Evolutionary conservation across 2,113 vertebrate species (phyloP).

Genomic region (Megaceryle torquata): DNA sequence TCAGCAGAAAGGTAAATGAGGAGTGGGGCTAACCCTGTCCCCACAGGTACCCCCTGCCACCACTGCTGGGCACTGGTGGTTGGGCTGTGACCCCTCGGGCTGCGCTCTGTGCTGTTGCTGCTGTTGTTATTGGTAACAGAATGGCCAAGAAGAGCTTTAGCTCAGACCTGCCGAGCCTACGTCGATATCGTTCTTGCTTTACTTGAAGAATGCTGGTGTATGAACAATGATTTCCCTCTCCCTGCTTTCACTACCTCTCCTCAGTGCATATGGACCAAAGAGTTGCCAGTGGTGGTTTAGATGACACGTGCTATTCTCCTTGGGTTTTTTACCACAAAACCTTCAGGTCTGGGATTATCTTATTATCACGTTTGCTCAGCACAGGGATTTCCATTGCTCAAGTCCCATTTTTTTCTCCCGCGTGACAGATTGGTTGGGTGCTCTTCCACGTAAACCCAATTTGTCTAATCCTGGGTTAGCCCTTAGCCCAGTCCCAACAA

Average conservation of each 20-base stretch:
- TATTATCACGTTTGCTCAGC: fast-evolving
- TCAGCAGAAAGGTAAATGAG: background rate
- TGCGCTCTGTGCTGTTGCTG: background rate
- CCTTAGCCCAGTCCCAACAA: background rate
- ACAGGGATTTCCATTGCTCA: background rate
- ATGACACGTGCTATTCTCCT: background rate
- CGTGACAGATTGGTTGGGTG: background rate
- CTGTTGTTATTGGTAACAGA: fast-evolving
- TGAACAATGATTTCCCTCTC: fast-evolving
- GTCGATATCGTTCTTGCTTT: fast-evolving
- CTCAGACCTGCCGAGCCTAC: background rate
- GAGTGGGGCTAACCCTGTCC: background rate
- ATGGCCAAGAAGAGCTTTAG: background rate
- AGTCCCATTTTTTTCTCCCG: background rate
- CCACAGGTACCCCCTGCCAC: background rate
- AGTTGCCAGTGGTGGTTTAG: background rate
- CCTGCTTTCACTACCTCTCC: background rate
- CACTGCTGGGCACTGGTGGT: fast-evolving
- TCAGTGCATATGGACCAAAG: fast-evolving
- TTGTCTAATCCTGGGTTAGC: background rate
- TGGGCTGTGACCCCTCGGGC: background rate
- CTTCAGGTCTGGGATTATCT: background rate
- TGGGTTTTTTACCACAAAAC: fast-evolving
- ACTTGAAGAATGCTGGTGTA: background rate
- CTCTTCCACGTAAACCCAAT: background rate